Base-by-base conservation (phyloP, 2,113 vertebrate species). In the Zosterops borbonicus region DNA sequence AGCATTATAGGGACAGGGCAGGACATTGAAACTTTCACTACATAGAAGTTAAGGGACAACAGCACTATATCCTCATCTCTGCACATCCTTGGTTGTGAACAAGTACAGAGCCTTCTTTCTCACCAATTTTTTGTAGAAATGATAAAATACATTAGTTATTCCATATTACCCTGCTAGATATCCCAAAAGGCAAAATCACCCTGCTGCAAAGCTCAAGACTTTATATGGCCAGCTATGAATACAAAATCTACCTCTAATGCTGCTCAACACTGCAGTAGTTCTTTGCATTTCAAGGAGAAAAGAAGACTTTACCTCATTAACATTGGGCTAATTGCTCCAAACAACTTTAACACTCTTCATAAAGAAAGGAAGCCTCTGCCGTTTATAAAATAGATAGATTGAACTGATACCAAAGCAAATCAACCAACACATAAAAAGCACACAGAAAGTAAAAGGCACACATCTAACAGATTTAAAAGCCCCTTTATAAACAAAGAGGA, bases 351-450 rank as follows among this genome's bases (percentile, higher is more conserved):
- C n/a, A 60, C 53, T 35, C 63, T 44, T 90, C 46, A 88, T 50
- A 93, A 56, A 47, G 82, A 71, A 59, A 63, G 27, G 19, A 68
- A 91, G 75, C 41, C 75, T 62, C 91, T 65, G 77, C 33, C 50
- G 81, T 93, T 94, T 94, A 55, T 68, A 70, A 94, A 91, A 92
- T 3, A 92, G 65, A 77, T 79, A 87, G 69, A 83, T 76, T 53
- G 41, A 90, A n/a, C 46, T 41, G 35, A 93, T 80, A 86, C 37
- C 35, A 81, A 91, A 92, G 46, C 18, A 4, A 95, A 80, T 94
- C 50, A 84, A 86, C 87, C 68, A 92, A 73, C 28, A 89, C 2
- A 22, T 31, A 89, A 74, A 77, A 77, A 58, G 50, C 14, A 64
- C 33, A 53, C 28, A 94, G 65, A 85, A 92, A 83, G 13, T 89